Percentiles rank a stretch among this genome's conserved stretches.
Evolutionary conservation across 1,140 invertebrate species (phyloP).

Genomic region (Potamilus streckersoni): DNA sequence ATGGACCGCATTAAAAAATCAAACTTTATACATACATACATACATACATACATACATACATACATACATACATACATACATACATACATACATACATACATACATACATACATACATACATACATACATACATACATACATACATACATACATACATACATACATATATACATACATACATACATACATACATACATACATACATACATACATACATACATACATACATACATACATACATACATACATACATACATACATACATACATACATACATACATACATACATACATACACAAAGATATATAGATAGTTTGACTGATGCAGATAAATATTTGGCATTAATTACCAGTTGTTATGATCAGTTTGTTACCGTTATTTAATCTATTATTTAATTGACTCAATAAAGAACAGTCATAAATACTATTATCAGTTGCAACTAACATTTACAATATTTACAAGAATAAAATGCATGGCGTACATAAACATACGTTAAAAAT

Average conservation of each 20-base stretch:
- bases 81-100: slow-evolving; percentile 27
- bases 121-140: slow-evolving; percentile 27
- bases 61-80: slow-evolving; percentile 27
- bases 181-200: slow-evolving; percentile 28
- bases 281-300: slow-evolving; percentile 23
- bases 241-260: slow-evolving; percentile 27
- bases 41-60: slow-evolving; percentile 27
- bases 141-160: slow-evolving; percentile 29
- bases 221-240: slow-evolving; percentile 28
- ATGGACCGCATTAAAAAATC: too few species aligned
- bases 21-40: slow-evolving; percentile 12
- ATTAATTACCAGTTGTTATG: too few species aligned
- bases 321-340: too few species aligned
- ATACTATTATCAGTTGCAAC: too few species aligned
- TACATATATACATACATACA: slow-evolving; percentile 23
- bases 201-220: slow-evolving; percentile 28
- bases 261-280: slow-evolving; percentile 21
- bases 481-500: too few species aligned
- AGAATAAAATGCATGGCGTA: too few species aligned
- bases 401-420: too few species aligned
- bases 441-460: too few species aligned
- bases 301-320: not conserved
- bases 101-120: slow-evolving; percentile 27
- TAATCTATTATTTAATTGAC: too few species aligned
- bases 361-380: too few species aligned